Conservation (phyloP, 1,140 invertebrate species). For the Chrysomallon squamiferum region DNA sequence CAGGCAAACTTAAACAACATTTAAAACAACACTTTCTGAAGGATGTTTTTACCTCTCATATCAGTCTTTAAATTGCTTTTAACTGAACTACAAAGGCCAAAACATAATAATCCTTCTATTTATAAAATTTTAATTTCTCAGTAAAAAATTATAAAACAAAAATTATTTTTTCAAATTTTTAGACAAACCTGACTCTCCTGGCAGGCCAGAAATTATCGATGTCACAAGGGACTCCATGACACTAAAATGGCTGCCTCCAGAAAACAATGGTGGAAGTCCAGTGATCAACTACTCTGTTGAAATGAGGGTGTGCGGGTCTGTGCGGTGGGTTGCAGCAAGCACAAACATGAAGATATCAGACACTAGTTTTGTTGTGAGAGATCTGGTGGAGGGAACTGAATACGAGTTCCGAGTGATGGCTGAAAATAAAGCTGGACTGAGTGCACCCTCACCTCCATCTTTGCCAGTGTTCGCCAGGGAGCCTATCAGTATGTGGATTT, state of each 20-base stretch:
- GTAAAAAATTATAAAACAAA: too few relatives aligned
- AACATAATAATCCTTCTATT: too few relatives aligned
- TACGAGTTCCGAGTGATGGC: constrained; percentile 97
- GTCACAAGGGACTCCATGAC: constrained; percentile 90
- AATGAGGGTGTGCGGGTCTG: constrained; percentile 84
- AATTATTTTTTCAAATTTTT: too few relatives aligned
- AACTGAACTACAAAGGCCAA: too few relatives aligned
- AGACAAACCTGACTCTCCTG: constrained; percentile 65
- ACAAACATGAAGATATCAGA: constrained; percentile 74
- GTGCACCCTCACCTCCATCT: constrained; percentile 75
- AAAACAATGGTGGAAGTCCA: constrained; percentile 87
- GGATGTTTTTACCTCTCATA: too few relatives aligned
- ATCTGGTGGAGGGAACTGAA: constrained; percentile 89
- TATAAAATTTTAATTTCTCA: too few relatives aligned
- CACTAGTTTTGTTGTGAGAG: constrained; percentile 59
- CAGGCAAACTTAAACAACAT: too few relatives aligned
- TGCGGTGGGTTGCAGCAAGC: constrained; percentile 51
- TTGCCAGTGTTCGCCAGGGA: constrained; percentile 76
- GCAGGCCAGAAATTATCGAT: constrained; percentile 78
- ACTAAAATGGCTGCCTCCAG: constrained; percentile 89
- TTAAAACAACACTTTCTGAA: too few relatives aligned
- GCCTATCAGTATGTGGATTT: constrained; percentile 65
- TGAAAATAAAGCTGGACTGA: constrained; percentile 93
- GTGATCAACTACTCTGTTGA: constrained; percentile 96
- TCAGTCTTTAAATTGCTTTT: too few relatives aligned